Percentiles rank a stretch among this genome's conserved stretches.
Conservation (phyloP, 2,888 invertebrate genomes). For the Melinaea menophilus region DNA sequence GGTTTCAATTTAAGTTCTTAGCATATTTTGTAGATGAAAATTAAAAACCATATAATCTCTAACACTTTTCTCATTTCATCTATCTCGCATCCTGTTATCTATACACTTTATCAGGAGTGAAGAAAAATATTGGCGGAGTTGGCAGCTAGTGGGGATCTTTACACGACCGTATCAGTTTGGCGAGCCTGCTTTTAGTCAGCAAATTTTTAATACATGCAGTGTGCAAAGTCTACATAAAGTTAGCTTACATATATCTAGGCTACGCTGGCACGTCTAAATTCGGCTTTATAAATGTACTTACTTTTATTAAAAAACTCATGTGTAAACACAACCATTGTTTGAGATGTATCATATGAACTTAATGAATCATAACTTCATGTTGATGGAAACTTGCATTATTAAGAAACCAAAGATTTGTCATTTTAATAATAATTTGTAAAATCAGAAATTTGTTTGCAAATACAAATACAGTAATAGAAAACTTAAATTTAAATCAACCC, state of each 20-base stretch:
- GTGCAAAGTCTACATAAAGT: slow-evolving; percentile 7
- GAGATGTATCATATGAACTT: not conserved
- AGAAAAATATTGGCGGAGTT: slow-evolving; percentile 31
- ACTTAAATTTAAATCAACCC: not conserved
- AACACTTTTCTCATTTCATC: slow-evolving; percentile 17
- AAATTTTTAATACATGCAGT: slow-evolving; percentile 38
- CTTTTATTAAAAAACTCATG: not conserved
- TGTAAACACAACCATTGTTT: not conserved
- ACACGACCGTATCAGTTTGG: slow-evolving; percentile 22
- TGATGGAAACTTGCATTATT: not conserved
- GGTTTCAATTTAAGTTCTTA: no score
- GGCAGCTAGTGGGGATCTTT: slow-evolving; percentile 29
- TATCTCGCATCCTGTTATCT: slow-evolving; percentile 17
- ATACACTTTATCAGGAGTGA: slow-evolving; percentile 29
- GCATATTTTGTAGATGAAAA: not conserved
- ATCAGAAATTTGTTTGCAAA: not conserved
- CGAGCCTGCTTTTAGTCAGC: slow-evolving; percentile 29
- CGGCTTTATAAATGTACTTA: slow-evolving; percentile 2
- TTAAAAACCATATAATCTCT: slow-evolving; percentile 13
- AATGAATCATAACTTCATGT: not conserved
- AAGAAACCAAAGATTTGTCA: not conserved
- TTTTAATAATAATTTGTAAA: not conserved
- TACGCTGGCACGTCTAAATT: not conserved
- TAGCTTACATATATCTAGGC: slow-evolving; percentile 6
- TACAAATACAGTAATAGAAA: not conserved